Evolutionary conservation across 2,113 vertebrate species (phyloP).

Genomic region (Noctilio leporinus): DNA sequence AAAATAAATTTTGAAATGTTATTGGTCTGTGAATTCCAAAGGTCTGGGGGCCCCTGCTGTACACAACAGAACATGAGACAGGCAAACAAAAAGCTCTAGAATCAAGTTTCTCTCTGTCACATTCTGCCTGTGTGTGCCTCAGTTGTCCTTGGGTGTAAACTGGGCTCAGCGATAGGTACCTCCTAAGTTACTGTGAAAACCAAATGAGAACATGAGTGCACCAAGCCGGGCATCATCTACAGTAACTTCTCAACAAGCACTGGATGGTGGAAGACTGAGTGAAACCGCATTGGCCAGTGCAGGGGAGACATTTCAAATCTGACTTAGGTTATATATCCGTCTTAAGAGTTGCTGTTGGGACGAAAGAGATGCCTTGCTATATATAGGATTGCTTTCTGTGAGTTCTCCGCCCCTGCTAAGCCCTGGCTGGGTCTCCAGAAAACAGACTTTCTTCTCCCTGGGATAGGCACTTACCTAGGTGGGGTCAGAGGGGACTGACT

Average conservation of each 20-base stretch:
- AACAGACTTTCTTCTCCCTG: background rate
- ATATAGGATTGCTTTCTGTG: background rate
- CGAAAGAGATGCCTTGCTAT: background rate
- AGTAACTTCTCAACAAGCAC: background rate
- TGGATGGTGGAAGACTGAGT: background rate
- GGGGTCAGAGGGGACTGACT: background rate
- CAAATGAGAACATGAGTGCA: background rate
- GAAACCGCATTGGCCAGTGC: background rate
- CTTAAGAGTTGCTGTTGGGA: conserved; percentile 10
- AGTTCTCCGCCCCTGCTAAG: background rate
- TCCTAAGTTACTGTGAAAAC: background rate
- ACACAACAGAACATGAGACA: background rate
- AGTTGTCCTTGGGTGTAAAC: background rate
- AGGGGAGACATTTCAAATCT: background rate
- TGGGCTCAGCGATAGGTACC: background rate
- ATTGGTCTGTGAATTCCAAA: conserved; percentile 28
- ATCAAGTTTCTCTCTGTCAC: background rate
- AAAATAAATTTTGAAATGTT: conserved; percentile 42
- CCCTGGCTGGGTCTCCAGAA: background rate
- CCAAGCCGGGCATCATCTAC: background rate
- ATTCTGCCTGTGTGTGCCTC: background rate
- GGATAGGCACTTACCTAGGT: background rate
- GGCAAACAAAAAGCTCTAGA: background rate
- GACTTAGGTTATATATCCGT: background rate
- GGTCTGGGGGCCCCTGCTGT: background rate